These are phyloP conservation scores for Hoplostethus mediterraneus DNA, from an alignment of 2,797 vertebrate genomes.

Conservation along the genomic window DNA sequence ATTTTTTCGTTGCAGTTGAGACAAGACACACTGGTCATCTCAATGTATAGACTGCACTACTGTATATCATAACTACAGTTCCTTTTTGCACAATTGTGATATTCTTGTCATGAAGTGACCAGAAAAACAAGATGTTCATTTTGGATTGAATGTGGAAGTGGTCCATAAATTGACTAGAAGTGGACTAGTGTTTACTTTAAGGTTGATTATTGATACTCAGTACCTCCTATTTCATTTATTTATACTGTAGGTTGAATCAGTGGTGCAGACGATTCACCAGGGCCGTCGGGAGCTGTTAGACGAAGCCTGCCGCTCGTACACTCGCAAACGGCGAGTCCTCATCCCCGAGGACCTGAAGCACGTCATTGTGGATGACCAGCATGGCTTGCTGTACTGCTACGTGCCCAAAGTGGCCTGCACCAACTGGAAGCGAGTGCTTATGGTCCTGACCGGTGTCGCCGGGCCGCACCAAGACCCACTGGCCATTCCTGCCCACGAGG, in stretches of 20 bases:
- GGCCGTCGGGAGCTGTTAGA: constrained; percentile 87
- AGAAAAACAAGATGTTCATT: neutral
- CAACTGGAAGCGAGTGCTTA: constrained; percentile 95
- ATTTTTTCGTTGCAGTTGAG: neutral
- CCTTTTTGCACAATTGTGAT: too few species aligned
- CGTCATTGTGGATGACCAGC: constrained; percentile 90
- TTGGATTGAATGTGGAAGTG: neutral
- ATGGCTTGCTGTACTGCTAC: constrained; percentile 92
- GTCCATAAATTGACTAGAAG: neutral
- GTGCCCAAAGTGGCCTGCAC: constrained; percentile 96
- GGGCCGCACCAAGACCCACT: constrained; percentile 84
- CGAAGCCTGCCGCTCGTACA: constrained; percentile 87
- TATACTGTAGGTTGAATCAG: constrained; percentile 75
- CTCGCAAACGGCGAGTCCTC: constrained; percentile 87
- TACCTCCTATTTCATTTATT: neutral
- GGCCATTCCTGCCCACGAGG: constrained; percentile 90
- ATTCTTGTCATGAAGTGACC: neutral
- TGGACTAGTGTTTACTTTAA: too few species aligned
- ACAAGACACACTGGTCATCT: neutral
- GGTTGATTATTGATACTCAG: neutral
- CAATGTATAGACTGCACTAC: too few species aligned
- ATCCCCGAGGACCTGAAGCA: constrained; percentile 90
- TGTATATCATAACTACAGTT: too few species aligned
- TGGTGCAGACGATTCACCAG: constrained; percentile 85
- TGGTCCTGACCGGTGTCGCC: constrained; percentile 87